Conservation (phyloP, 2,797 vertebrate species). For the Eulemur rubriventer region DNA sequence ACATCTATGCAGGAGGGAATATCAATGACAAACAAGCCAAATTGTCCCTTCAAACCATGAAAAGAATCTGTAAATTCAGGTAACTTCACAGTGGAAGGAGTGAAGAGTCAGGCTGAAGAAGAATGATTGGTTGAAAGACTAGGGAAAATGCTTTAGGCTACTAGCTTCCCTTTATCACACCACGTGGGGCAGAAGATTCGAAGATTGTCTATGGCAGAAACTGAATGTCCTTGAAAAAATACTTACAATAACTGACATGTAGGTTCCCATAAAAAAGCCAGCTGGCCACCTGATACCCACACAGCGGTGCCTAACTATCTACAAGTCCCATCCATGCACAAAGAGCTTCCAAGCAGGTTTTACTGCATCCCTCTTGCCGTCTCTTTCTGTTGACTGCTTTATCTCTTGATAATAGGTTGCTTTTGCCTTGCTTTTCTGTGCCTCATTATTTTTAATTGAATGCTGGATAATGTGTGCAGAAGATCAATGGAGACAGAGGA, state of each 20-base stretch:
- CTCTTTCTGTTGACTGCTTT: conserved; percentile 14
- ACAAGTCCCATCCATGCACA: rapidly evolving
- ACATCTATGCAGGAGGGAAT: not conserved
- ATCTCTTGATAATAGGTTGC: not conserved
- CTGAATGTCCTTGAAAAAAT: not conserved
- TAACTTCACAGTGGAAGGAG: not conserved
- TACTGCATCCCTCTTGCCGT: not conserved
- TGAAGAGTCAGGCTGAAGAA: not conserved
- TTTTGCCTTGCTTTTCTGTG: not conserved
- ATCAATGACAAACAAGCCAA: not conserved
- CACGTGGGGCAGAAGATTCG: not conserved
- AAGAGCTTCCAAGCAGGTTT: not conserved
- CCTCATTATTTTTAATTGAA: conserved; percentile 7
- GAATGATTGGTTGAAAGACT: not conserved
- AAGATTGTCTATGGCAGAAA: not conserved
- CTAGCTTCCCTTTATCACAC: not conserved
- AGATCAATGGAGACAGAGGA: not conserved
- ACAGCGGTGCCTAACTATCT: not conserved
- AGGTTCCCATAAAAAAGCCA: not conserved
- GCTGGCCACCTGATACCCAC: not conserved
- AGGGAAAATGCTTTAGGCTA: not conserved
- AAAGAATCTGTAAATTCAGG: not conserved
- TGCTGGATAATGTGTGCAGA: not conserved
- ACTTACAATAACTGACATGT: not conserved
- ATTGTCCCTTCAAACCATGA: too few relatives aligned